Conservation (phyloP, 2,888 invertebrate species). For the Liodrosophila aerea region DNA sequence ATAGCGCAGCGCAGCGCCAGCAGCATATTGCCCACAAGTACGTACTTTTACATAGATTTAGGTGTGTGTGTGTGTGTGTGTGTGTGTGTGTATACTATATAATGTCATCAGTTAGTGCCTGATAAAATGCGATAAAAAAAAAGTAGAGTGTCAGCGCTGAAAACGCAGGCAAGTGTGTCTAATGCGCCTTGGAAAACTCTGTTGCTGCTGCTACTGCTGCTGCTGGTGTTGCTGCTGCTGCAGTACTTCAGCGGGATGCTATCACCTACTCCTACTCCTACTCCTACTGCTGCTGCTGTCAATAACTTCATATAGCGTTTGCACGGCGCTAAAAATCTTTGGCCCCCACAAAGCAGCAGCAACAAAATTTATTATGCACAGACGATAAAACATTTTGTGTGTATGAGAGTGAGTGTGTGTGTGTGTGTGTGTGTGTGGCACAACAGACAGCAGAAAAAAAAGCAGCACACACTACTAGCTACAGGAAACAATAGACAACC, state of each 20-base stretch:
- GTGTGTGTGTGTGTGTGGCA: conserved; percentile 16
- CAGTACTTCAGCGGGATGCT: conserved; percentile 11
- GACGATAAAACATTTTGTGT: conserved; percentile 72
- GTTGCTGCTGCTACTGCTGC: conserved; percentile 26
- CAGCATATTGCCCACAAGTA: conserved; percentile 53
- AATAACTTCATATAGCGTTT: conserved; percentile 63
- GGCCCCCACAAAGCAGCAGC: conserved; percentile 22
- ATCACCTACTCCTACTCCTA: conserved; percentile 3
- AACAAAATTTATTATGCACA: conserved; percentile 73
- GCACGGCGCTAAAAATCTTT: conserved; percentile 41
- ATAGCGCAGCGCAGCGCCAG: conserved; percentile 12
- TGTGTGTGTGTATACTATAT: conserved; percentile 30
- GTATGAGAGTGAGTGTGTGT: conserved; percentile 13
- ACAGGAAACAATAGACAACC: conserved; percentile 71
- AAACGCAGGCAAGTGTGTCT: conserved; percentile 66
- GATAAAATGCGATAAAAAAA: conserved; percentile 31
- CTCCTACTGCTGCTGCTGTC: conserved; percentile 35
- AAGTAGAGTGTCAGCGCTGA: conserved; percentile 16
- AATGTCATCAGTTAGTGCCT: conserved; percentile 66
- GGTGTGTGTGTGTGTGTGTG: conserved; percentile 8
- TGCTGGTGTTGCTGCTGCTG: conserved; percentile 34
- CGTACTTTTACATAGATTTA: conserved; percentile 20
- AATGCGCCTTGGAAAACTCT: conserved; percentile 53
- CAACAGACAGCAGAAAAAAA: conserved; percentile 25
- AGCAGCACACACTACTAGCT: conserved; percentile 29